Evolutionary conservation across 2,888 invertebrate species (phyloP), one percentile per base, ranked within the genome.

Genomic region (Pyralis farinalis): DNA sequence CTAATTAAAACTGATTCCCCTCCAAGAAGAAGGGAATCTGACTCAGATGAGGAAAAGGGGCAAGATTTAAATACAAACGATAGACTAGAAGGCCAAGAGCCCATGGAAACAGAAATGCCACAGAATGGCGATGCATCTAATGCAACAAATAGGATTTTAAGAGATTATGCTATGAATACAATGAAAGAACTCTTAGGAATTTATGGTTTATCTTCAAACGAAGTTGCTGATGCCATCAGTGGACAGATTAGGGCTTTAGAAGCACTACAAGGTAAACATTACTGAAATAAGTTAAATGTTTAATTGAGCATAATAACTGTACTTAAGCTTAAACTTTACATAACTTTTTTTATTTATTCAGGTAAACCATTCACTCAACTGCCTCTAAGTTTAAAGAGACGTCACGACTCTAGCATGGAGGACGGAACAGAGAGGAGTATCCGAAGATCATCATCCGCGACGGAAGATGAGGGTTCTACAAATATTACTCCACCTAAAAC

Each of bases 141-240:
- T 47, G 83, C 90, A 46, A 90, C 91, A 12, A 92, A 91, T 54
- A 91, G 90, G 52, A 93, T 92, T 53, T 90, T 95, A 77, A 91
- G 94, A 59, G 94, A 94, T 63, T 95, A 94, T 70, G 94, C 94
- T 2, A 93, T 94, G 86, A 94, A 92, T 56, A 95, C 95, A 7
- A 94, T 95, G 93, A 92, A 94, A 55, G 94, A 95, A 67, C 77
- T 95, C 36, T 81, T 95, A 41, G 93, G 94, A 20, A 94, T 95
- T 58, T 95, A 95, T 69, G 95, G 95, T 12, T 83, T 95, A 53
- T 93, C 93, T 40, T 92, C 92, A 10, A 90, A 88, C 49, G 94
- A 94, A 69, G 92, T 93, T 37, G 92, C 93, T 30, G 94, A 94
- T 65, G 91, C 91, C 61, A 92, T 94, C 49, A 91, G 91, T 43